Evolutionary conservation across 2,888 invertebrate species (phyloP), one percentile per base, ranked within the genome.

Genomic region (Corythucha ciliata): DNA sequence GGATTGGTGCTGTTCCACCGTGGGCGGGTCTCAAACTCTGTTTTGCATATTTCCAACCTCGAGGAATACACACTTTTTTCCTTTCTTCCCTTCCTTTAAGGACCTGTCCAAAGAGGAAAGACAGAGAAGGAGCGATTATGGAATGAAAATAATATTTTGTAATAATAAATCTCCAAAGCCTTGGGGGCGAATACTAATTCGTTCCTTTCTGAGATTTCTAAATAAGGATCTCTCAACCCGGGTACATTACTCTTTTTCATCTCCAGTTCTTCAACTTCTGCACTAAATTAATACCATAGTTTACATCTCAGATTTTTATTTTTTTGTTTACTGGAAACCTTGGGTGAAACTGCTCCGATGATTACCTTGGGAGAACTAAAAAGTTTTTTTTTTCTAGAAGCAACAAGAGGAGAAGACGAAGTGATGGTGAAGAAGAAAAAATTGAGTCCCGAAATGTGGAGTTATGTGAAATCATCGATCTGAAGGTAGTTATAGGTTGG

Each of bases 151-250:
- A 49, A 49, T 49, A 49, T 49, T 49, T 49, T 49, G 41, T 49
- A 49, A 49, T 49, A 49, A 49, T 49, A 49, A 49, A 49, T 49
- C 49, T 49, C 49, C 18, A 24, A 32, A 24, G 42, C 26, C 49
- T 41, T 49, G 41, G 33, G 49, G 49, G 41, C 27, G 54, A 54
- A 54, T 51, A 54, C 54, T 54, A 54, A 54, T 54, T 51, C 54
- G 52, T 54, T 54, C 53, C n/a, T 48, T 54, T 51, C 51, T 34
- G 47, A 53, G 47, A 49, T 49, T 49, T 49, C 49, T 49, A 49
- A 49, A 49, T 49, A 49, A 49, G 49, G 49, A 33, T 41, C 49
- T 49, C 41, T 21, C n/a, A n/a, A n/a, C 21, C 49, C 24, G 48
- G 40, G 16, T 49, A 49, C 37, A 40, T 41, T 49, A 41, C 18